These are phyloP conservation scores for Magallana angulata DNA, from an alignment of 1,140 invertebrate genomes.

Conservation along the genomic window DNA sequence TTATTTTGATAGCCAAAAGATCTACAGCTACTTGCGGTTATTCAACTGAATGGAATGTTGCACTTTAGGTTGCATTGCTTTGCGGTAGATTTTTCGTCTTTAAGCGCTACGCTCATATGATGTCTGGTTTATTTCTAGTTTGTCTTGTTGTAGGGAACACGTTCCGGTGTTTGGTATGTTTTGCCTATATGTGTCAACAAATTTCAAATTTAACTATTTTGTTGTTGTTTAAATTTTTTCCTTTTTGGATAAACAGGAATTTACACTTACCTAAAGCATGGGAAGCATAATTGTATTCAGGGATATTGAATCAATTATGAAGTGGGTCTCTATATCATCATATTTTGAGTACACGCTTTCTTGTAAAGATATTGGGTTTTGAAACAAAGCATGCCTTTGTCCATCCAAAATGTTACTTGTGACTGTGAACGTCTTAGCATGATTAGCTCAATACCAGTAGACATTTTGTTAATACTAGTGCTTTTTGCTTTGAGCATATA, in stretches of 20 bases:
- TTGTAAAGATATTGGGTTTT: conserved; percentile 37
- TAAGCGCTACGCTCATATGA: neutral
- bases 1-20: neutral
- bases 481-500: too few species aligned
- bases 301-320: too few species aligned
- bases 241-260: neutral
- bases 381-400: conserved; percentile 45
- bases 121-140: neutral
- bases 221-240: neutral
- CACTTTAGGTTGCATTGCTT: neutral
- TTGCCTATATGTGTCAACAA: neutral
- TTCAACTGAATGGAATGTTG: neutral
- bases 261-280: neutral
- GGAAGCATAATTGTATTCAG: neutral
- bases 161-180: conserved; percentile 8
- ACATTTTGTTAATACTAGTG: too few species aligned
- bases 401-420: neutral
- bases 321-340: neutral
- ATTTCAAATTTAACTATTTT: neutral
- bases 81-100: neutral
- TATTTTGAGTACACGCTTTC: neutral
- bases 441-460: neutral
- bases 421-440: neutral
- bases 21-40: neutral
- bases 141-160: conserved; percentile 19